These are phyloP conservation scores for Diachasmimorpha longicaudata DNA, from an alignment of 1,140 invertebrate species.

Conservation along the genomic window DNA sequence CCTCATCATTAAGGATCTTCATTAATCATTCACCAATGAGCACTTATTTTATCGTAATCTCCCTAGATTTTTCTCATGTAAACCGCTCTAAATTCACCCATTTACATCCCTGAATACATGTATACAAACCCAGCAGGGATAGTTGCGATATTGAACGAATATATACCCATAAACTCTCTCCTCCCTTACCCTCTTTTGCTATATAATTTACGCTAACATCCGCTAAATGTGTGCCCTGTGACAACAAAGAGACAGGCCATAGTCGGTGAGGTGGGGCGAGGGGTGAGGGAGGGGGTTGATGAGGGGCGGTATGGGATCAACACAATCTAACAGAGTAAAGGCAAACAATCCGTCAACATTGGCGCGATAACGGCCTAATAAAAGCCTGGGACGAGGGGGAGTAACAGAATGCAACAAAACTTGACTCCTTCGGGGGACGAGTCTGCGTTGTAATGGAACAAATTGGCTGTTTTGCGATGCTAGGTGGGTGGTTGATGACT, in stretches of 20 bases:
- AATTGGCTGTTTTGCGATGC: conserved; percentile 36
- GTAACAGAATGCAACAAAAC: conserved; percentile 5
- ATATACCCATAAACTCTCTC: neutral
- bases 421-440: neutral
- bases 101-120: neutral
- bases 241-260: neutral
- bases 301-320: neutral
- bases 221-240: neutral
- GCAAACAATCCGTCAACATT: conserved; percentile 34
- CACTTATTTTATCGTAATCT: neutral
- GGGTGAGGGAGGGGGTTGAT: neutral
- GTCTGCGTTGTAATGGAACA: conserved; percentile 39
- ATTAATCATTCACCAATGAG: neutral
- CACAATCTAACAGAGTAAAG: conserved; percentile 29
- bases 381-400: conserved; percentile 30
- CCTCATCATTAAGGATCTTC: too few species aligned
- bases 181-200: neutral
- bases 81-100: neutral
- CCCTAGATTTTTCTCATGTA: neutral
- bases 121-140: neutral
- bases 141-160: neutral
- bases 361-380: conserved; percentile 44
- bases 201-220: conserved; percentile 4
- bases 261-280: neutral
- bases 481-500: conserved; percentile 18